Evolutionary conservation across 2,113 vertebrate species (phyloP).

Genomic region (Aythya baeri): DNA sequence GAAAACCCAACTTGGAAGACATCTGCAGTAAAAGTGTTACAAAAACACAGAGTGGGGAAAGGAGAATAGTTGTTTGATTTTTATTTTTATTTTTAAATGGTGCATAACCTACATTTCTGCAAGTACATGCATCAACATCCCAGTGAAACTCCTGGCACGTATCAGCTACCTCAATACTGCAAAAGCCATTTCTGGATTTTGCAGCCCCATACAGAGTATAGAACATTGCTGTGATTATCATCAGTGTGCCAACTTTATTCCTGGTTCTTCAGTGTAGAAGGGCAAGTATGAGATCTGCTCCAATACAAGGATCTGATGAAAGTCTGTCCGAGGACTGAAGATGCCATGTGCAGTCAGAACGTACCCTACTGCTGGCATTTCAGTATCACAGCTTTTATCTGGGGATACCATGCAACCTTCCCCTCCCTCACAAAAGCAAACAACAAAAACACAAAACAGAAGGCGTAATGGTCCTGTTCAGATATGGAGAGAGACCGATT

Average conservation of each 20-base stretch:
- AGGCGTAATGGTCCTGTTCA: neutral
- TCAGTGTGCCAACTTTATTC: neutral
- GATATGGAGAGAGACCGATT: neutral
- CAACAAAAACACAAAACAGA: neutral
- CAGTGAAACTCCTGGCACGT: neutral
- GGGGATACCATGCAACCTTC: neutral
- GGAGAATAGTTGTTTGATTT: neutral
- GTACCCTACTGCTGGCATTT: neutral
- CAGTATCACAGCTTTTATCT: neutral
- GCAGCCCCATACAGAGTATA: neutral
- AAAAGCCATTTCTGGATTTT: neutral
- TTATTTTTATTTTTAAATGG: neutral
- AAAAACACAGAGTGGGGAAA: neutral
- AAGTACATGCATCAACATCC: neutral
- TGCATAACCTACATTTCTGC: neutral
- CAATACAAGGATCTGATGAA: neutral
- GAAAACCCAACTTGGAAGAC: neutral
- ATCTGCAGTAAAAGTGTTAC: rapidly evolving
- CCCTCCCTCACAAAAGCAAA: neutral
- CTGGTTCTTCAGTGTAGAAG: neutral
- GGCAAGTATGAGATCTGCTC: neutral
- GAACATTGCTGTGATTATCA: neutral
- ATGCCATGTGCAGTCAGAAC: neutral
- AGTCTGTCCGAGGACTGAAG: neutral
- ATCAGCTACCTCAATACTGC: neutral